Base-by-base conservation (phyloP, 2,797 vertebrate species). In the Presbytis comata region DNA sequence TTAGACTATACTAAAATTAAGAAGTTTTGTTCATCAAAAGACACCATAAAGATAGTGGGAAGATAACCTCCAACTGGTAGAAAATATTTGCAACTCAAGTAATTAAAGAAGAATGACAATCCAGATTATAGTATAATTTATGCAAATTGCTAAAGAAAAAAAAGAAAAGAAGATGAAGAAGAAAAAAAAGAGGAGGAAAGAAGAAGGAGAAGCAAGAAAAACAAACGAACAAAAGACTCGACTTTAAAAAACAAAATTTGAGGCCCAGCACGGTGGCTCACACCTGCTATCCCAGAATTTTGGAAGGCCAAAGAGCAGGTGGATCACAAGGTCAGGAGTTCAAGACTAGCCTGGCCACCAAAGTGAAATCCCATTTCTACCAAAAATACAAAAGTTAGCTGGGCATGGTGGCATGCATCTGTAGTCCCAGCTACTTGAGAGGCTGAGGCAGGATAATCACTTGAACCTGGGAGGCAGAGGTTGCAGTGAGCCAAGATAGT, bases 1-100 rank as follows among this genome's bases (percentile, higher is more conserved):
- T 50, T 57, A 75, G 13, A 93, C 55, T 41, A 36, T 41, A 80
- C 6, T 89, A 57, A 67, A 85, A 93, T 57, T 80, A 55, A 50
- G 39, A 57, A 86, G 1, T 11, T 92, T 19, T 80, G 36, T 75
- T 59, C 57, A 59, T 59, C 57, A 28, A 59, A 59, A 76, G 39
- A 36, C 14, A 84, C n/a, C 53, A 67, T 41, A 50, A 89, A 76
- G 16, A 57, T 7, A 75, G 46, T 19, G 81, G 74, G 81, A 87
- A 30, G 76, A 8, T 59, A 93, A 92, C 30, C 67, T 57, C 64
- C 39, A 50, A 80, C 12, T 6, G 17, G 28, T 67, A 81, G 46
- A 92, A 92, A 95, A 75, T 33, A 59, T 57, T 61, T 70, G 26
- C 30, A 44, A 50, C 50, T 91, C 19, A 36, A 12, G 13, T 36